Evolutionary conservation across 2,888 invertebrate species (phyloP), one percentile per base, ranked within the genome.

Genomic region (Gandaritis pyraliata): DNA sequence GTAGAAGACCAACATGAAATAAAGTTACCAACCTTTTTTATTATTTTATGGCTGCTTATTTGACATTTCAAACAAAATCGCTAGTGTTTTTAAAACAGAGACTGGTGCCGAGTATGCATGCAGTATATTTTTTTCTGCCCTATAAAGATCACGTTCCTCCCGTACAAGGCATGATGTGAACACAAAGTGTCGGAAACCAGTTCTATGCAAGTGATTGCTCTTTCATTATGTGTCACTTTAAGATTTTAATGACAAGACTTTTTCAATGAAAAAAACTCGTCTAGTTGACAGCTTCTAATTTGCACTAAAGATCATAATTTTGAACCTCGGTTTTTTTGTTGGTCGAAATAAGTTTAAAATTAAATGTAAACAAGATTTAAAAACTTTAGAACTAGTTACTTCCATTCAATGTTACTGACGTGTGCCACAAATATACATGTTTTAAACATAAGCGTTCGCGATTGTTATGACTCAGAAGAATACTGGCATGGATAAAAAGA

Each of bases 191-290:
- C 30, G 18, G 54, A 45, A 65, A 66, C 69, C 59, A 57, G 65
- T 66, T 65, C 52, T 43, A 51, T 46, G 30, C 48, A 45, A 53
- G 48, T 56, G 56, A 58, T 61, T 64, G 64, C 49, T 66, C 69
- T 60, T 60, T 61, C 59, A 58, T 61, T 59, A 58, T 54, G 38
- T 58, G 61, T 66, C 64, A 64, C 63, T 65, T 58, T 54, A 58
- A 54, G 48, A 62, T 64, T 56, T 52, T 58, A 61, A 58, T 61
- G 18, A 47, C 47, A 55, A 50, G 6, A 39, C n/a, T 33, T 54
- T 62, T 62, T 50, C 49, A 54, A 38, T 50, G n/a, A 15, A 39
- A 30, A 38, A 45, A 56, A 48, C 48, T 56, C 29, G 30, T 16
- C 23, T 12, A 46, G n/a, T 48, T 54, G 53, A 33, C 36, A 36